Percentiles rank a stretch among this genome's conserved stretches.
These are phyloP conservation scores for Eugnorisma glareosa DNA, from an alignment of 2,888 invertebrate species.

Conservation along the genomic window DNA sequence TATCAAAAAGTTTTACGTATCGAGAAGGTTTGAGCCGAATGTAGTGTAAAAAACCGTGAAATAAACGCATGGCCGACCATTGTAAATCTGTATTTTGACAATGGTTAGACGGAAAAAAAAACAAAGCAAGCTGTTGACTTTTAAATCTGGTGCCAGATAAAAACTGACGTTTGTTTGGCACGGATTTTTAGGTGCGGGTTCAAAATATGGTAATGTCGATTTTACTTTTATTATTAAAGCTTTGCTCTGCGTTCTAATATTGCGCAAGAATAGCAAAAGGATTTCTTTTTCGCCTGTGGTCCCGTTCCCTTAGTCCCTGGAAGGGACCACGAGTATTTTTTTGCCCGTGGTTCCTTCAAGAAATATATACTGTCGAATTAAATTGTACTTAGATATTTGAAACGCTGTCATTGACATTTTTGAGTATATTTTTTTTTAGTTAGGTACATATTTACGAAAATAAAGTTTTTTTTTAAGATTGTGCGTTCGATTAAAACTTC, in stretches of 20 bases:
- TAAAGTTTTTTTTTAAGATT: too few species aligned
- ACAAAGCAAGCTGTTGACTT: slow-evolving; percentile 29
- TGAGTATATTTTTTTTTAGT: too few species aligned
- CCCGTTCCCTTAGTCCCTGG: too few species aligned
- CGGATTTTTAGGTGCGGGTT: neutral
- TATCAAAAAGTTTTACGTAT: slow-evolving; percentile 41
- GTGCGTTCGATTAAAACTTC: neutral
- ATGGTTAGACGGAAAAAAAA: slow-evolving; percentile 36
- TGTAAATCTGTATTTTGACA: slow-evolving; percentile 50
- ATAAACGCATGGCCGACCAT: slow-evolving; percentile 43
- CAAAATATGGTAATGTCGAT: neutral
- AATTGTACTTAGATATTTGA: too few species aligned
- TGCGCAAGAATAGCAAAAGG: too few species aligned
- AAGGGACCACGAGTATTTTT: too few species aligned
- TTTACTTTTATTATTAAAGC: neutral
- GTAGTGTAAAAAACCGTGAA: slow-evolving; percentile 48
- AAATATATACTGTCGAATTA: too few species aligned
- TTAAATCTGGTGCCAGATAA: slow-evolving; percentile 21
- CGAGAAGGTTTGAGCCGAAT: slow-evolving; percentile 39
- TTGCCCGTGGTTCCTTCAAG: too few species aligned
- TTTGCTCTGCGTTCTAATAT: neutral
- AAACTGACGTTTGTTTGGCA: slow-evolving; percentile 19
- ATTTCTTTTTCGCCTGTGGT: too few species aligned
- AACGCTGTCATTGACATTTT: too few species aligned
- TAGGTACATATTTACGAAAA: too few species aligned